Evolutionary conservation across 2,113 vertebrate genomes (phyloP).

Genomic region (Tragelaphus buxtoni): DNA sequence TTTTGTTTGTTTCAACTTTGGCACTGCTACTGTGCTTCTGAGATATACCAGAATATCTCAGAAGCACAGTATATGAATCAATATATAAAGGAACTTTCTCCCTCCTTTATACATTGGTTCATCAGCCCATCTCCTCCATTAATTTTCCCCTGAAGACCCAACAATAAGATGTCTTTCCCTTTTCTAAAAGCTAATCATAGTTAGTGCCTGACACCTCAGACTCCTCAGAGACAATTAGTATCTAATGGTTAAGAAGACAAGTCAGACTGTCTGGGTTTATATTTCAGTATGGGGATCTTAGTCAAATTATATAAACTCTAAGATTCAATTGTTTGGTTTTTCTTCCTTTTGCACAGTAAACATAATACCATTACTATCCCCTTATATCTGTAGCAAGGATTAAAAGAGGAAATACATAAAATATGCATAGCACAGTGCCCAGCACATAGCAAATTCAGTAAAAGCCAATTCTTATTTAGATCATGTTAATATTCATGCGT

Average conservation of each 20-base stretch:
- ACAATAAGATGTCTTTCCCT: background rate
- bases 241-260: background rate
- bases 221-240: background rate
- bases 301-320: constrained; percentile 3
- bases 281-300: background rate
- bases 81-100: background rate
- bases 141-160: background rate
- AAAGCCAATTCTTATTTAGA: background rate
- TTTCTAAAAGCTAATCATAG: constrained; percentile 27
- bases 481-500: background rate
- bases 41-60: too few species aligned
- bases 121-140: background rate
- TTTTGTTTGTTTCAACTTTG: background rate
- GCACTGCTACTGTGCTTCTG: background rate
- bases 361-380: background rate
- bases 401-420: background rate
- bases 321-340: background rate
- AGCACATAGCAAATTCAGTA: background rate
- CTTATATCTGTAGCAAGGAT: background rate
- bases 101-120: background rate
- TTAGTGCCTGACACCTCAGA: background rate
- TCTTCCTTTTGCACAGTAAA: background rate
- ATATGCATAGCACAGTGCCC: background rate
- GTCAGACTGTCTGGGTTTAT: background rate
- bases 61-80: too few species aligned